A percentile compares a stretch with the other conserved stretches of the same genome.
These are phyloP conservation scores for Drosophila kohkoa DNA, from an alignment of 1,140 invertebrate species.

Conservation along the genomic window DNA sequence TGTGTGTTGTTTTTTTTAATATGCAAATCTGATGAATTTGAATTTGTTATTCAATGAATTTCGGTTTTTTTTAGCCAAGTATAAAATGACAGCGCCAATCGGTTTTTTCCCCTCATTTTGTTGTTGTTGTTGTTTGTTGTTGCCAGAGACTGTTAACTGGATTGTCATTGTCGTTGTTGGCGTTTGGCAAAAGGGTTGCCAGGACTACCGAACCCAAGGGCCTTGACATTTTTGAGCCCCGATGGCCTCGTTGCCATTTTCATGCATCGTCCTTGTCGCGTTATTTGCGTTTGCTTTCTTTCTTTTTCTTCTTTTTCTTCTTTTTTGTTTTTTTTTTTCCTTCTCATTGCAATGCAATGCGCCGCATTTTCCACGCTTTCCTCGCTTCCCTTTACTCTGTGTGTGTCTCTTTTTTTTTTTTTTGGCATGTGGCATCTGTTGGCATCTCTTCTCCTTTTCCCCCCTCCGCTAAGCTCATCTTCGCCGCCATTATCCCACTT, in stretches of 20 bases:
- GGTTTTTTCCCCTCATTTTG: no score
- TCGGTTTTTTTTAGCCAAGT: neutral
- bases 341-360: constrained; percentile 30
- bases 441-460: neutral
- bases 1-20: neutral
- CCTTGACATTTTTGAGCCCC: constrained; percentile 72
- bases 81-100: neutral
- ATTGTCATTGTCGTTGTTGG: constrained; percentile 42
- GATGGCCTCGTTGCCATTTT: constrained; percentile 44
- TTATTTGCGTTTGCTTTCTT: constrained; percentile 50
- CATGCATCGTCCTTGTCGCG: constrained; percentile 64
- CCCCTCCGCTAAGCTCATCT: no score
- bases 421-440: constrained; percentile 26
- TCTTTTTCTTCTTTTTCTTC: constrained; percentile 7
- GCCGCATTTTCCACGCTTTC: constrained; percentile 38
- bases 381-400: neutral
- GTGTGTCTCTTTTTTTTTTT: constrained; percentile 10
- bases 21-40: constrained; percentile 7
- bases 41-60: constrained; percentile 4
- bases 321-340: neutral
- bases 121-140: neutral
- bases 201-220: constrained; percentile 31
- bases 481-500: neutral
- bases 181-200: constrained; percentile 39
- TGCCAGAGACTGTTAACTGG: constrained; percentile 24